Base-by-base conservation (phyloP, 2,113 vertebrate genomes). In the Pseudopipra pipra region DNA sequence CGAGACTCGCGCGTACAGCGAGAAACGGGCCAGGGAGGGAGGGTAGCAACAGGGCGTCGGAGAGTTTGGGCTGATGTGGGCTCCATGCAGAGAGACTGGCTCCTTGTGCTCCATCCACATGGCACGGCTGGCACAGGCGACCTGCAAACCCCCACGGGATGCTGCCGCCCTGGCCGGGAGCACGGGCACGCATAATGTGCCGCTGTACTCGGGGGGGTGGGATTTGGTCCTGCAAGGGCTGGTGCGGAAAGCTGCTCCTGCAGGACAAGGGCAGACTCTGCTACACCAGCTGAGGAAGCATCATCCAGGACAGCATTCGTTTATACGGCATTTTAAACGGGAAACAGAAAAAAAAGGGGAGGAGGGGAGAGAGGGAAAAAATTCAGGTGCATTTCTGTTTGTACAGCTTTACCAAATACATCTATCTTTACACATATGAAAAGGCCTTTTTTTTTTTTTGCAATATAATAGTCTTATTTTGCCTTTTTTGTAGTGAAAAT, bases 1-100 rank as follows among this genome's bases (percentile, higher is more conserved):
- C 7, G 17, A 95, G 95, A 92, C 47, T 76, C 5, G 2, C 61
- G 30, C 3, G 4, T 14, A 73, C 43, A 13, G 85, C 47, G 54
- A 44, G 44, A 37, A 84, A 55, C 0, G 22, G 94, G 63, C 90
- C 83, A 7, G 43, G 39, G 77, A 87, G 77, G 70, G 21, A 22
- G 79, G 89, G 49, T 44, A 90, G 94, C 91, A 97, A 91, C 93
- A 92, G 95, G 82, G 85, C 39, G 9, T 62, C 21, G 0, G 31
- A 47, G 70, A 90, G 85, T 87, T 96, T 88, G 83, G 87, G 89
- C 37, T 73, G 68, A 49, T 49, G 74, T 3, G 14, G 51, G 41
- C 62, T 93, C 79, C 83, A 46, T 1, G 13, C 54, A 0, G 8
- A 78, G 58, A 73, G 55, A 55, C 2, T 2, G 7, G 78, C 75